Evolutionary conservation across 2,888 invertebrate genomes (phyloP), one percentile per base, ranked within the genome.

Genomic region (Ferrisia virgata): DNA sequence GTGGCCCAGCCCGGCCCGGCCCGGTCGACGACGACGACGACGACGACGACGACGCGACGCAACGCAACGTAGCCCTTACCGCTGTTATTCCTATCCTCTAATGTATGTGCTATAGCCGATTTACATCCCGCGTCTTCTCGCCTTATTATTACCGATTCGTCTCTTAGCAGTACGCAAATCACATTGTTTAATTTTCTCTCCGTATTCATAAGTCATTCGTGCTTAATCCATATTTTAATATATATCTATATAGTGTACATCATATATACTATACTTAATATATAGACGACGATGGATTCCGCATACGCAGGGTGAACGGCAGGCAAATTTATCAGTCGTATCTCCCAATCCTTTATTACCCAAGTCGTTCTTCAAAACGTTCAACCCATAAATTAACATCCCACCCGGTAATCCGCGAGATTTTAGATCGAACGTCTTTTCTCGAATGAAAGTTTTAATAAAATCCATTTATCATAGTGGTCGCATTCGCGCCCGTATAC

Each of bases 171-270:
- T 43, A 83, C 72, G 72, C 72, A 83, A 83, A 83, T 83, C 83
- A 83, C 76, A 83, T 83, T 83, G 83, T 83, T 83, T 83, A 72
- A 83, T 83, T 83, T 83, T 83, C 83, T 72, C 76, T 47, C 43
- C 72, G 76, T 83, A 83, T 83, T 83, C 83, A 83, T 83, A 83
- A 83, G 83, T 83, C 83, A 83, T 83, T 72, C 83, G 31, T 40
- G 43, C 72, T 83, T 83, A 83, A 83, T 83, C 83, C 83, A 83
- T 83, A 83, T 83, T 83, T 83, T 83, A n/a, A 83, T 83, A 83
- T 83, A 81, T 40, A 36, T 36, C n/a, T n/a, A n/a, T n/a, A n/a
- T n/a, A n/a, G n/a, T n/a, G n/a, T n/a, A n/a, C n/a, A n/a, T n/a
- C n/a, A n/a, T n/a, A n/a, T n/a, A n/a, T n/a, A 39, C 39, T 39